A percentile compares a stretch with the other conserved stretches of the same genome.
Evolutionary conservation across 2,797 vertebrate species (phyloP).

Genomic region (Hippopotamyrus pictus): DNA sequence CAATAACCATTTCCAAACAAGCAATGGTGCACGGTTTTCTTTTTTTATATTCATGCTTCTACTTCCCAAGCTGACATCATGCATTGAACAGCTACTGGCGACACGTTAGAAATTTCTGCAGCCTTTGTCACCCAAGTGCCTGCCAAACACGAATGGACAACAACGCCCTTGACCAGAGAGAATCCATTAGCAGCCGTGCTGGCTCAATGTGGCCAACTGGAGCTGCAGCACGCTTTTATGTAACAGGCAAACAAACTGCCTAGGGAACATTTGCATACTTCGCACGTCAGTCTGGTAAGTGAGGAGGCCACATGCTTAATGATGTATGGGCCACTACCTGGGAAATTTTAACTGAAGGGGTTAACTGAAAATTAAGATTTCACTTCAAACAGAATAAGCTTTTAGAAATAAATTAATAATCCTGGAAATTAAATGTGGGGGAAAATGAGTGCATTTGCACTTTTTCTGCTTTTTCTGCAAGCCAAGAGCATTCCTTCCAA

Average conservation of each 20-base stretch:
- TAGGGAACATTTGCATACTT: slow-evolving; percentile 5
- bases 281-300: background rate
- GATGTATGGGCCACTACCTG: background rate
- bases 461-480: background rate
- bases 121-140: background rate
- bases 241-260: slow-evolving; percentile 2
- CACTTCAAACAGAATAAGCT: background rate
- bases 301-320: background rate
- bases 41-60: background rate
- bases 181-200: background rate
- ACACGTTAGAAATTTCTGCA: background rate
- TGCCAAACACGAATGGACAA: background rate
- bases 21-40: background rate
- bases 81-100: background rate
- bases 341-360: background rate
- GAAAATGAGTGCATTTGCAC: slow-evolving; percentile 3
- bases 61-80: slow-evolving; percentile 3
- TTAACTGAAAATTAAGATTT: background rate
- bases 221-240: background rate
- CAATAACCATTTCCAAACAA: background rate
- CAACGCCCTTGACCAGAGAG: background rate
- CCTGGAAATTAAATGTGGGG: background rate
- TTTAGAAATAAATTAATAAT: background rate
- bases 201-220: background rate
- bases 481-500: slow-evolving; percentile 19